A percentile compares a stretch with the other conserved stretches of the same genome.
phyloP scores from a whole-genome alignment of 53 echinoderm and acorn worm genomes.

The Paracentrotus lividus region DNA sequence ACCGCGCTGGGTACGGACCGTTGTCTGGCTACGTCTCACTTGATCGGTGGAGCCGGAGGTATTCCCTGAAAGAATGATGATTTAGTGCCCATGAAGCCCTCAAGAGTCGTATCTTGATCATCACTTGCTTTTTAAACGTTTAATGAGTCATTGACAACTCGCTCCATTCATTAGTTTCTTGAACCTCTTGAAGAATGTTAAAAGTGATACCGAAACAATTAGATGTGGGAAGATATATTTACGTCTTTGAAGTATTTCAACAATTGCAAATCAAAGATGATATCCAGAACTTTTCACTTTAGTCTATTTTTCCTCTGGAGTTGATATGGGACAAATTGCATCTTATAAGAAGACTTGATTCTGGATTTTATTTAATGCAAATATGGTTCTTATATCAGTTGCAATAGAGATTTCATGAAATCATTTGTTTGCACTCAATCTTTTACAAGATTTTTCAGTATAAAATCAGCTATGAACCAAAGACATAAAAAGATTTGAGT shows the following conservation, averaged over 20 bases:
- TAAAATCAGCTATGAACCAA: too few relatives aligned
- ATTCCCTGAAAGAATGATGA: conserved; percentile 19
- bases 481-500: too few relatives aligned
- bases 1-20: background rate
- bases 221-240: background rate
- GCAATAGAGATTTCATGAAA: background rate
- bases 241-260: background rate
- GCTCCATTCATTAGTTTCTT: background rate
- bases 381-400: background rate
- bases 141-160: conserved; percentile 38
- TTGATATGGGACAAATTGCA: too few relatives aligned
- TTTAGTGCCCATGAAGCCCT: conserved; percentile 1
- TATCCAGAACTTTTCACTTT: too few relatives aligned
- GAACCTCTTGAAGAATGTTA: background rate
- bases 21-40: conserved; percentile 24
- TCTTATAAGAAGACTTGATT: background rate
- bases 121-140: background rate
- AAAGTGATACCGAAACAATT: background rate
- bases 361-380: background rate
- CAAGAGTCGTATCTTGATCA: background rate
- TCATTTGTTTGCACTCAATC: too few relatives aligned
- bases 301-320: too few relatives aligned
- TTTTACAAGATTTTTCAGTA: too few relatives aligned
- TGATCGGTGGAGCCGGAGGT: conserved; percentile 14
- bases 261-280: too few relatives aligned